phyloP scores from a whole-genome alignment of 2,888 invertebrate genomes.

The Trichopoda pennipes region DNA sequence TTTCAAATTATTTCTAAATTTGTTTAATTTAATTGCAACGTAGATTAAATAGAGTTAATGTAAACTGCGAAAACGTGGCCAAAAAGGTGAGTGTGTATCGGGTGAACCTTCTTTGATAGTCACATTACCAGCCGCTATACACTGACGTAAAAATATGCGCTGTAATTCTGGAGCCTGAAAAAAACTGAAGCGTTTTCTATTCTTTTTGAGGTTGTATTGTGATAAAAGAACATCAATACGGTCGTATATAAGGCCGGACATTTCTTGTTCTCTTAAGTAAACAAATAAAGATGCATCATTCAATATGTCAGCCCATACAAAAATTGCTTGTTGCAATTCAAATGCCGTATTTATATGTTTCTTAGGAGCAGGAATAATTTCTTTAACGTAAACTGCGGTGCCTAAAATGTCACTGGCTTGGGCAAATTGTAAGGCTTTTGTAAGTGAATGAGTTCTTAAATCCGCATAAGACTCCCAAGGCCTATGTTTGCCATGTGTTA shows the following conservation, averaged over 20 bases:
- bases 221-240: slow-evolving; percentile 84
- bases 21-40: slow-evolving; percentile 33
- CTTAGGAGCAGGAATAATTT: slow-evolving; percentile 83
- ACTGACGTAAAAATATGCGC: slow-evolving; percentile 74
- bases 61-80: slow-evolving; percentile 50
- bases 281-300: slow-evolving; percentile 90
- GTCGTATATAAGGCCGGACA: slow-evolving; percentile 97
- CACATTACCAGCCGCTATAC: slow-evolving; percentile 67
- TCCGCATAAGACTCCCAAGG: slow-evolving; percentile 88
- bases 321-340: slow-evolving; percentile 90
- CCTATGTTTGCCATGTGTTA: slow-evolving; percentile 80
- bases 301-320: slow-evolving; percentile 98
- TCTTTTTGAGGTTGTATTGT: background rate
- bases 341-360: slow-evolving; percentile 85
- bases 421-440: slow-evolving; percentile 90
- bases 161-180: slow-evolving; percentile 73
- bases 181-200: slow-evolving; percentile 73
- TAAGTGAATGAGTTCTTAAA: slow-evolving; percentile 88
- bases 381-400: slow-evolving; percentile 94
- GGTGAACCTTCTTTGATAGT: slow-evolving; percentile 40
- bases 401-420: slow-evolving; percentile 91
- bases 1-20: slow-evolving; percentile 18
- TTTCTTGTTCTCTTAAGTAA: slow-evolving; percentile 90
- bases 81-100: slow-evolving; percentile 60
- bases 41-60: slow-evolving; percentile 37